Conservation (phyloP, 1,140 invertebrate genomes). For the Calephelis virginiensis region DNA sequence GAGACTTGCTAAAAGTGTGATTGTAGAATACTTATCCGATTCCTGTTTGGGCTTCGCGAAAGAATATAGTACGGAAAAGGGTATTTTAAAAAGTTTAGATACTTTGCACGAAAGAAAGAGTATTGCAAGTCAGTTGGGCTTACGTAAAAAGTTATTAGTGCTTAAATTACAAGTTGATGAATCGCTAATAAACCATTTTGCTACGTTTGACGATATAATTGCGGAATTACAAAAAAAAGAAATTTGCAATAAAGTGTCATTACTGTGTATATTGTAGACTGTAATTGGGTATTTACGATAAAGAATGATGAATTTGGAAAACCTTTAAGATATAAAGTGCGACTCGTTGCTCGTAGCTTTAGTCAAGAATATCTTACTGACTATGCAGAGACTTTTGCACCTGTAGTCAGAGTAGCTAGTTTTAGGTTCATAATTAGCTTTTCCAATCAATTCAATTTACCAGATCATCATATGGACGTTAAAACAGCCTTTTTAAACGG, state of each 20-base stretch:
- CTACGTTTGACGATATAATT: conserved; percentile 3
- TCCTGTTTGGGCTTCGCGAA: conserved; percentile 50
- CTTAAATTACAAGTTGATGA: conserved; percentile 9
- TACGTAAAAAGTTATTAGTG: conserved; percentile 6
- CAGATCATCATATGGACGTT: conserved; percentile 34
- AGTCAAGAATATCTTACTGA: conserved; percentile 28
- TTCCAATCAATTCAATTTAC: conserved; percentile 34
- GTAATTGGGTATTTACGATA: conserved; percentile 53
- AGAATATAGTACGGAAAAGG: conserved; percentile 41
- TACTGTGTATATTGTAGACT: no score
- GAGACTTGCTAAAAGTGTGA: conserved; percentile 33
- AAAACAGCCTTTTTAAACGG: conserved; percentile 36
- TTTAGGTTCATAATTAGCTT: conserved; percentile 34
- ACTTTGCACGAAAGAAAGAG: no score
- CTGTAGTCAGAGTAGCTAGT: conserved; percentile 29
- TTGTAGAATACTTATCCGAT: conserved; percentile 38
- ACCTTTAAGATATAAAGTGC: conserved; percentile 26
- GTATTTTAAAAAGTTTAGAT: no score
- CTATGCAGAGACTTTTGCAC: conserved; percentile 31
- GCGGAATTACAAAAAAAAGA: conserved; percentile 13
- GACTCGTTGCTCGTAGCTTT: conserved; percentile 29
- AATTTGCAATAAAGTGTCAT: no score
- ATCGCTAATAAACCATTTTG: conserved; percentile 1
- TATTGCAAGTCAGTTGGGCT: not conserved
- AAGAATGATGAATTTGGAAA: conserved; percentile 50